Evolutionary conservation across 2,888 invertebrate species (phyloP), one percentile per base, ranked within the genome.

Genomic region (Diadegma fenestrale): DNA sequence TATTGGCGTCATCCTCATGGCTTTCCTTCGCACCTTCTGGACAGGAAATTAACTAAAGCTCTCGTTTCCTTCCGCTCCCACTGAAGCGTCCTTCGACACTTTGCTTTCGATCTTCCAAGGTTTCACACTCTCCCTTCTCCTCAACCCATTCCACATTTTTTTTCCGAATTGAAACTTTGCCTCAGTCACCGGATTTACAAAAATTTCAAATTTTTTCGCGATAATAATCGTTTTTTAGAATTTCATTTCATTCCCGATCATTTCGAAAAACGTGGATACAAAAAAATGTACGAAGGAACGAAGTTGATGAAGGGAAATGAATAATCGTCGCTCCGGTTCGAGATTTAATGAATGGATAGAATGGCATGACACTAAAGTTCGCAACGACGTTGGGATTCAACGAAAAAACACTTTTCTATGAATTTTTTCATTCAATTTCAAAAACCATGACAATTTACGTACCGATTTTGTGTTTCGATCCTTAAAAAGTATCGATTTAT

Each of bases 41-140:
- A 88, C 90, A 88, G 89, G 89, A 89, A 89, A 90, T 89, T 88
- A 89, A 89, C 87, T 86, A 86, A 88, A 88, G 87, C 88, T 89
- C 87, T 79, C 78, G 73, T 73, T 85, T 82, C 85, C 85, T 87
- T 88, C 88, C 89, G 88, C 37, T 64, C 0, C 22, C n/a, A 73
- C 58, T n/a, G 43, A 61, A 66, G 26, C 72, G 61, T 73, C 79
- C 81, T 85, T 75, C 63, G 37, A 58, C 63, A 75, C 75, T 64
- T 45, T 30, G 22, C 19, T 14, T 26, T 14, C 33, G 10, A 61
- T 22, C 76, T 48, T 77, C 41, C 26, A 58, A 68, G 17, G 66
- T 61, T 51, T 58, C 43, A 37, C 30, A 22, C 33, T 71, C 41
- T 37, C 54, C 10, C 45, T 30, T 10, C 48, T 4, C 7, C 1